Evolutionary conservation across 2,113 vertebrate species (phyloP), one percentile per base, ranked within the genome.

Genomic region (Periophthalmus modestus): DNA sequence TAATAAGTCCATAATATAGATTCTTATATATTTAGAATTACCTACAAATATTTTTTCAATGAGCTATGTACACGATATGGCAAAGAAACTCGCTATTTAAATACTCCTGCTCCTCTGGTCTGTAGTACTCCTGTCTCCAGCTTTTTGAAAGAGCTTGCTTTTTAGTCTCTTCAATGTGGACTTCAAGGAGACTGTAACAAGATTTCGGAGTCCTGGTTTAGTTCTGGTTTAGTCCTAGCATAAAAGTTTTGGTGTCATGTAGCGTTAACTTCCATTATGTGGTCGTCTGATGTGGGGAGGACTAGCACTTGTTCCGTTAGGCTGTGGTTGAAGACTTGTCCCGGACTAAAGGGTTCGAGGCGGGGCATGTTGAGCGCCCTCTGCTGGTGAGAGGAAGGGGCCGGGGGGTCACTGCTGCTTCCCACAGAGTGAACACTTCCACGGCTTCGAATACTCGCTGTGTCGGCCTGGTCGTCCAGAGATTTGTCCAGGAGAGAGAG

Each of bases 271-370:
- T 99, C 97, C 75, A 99, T 93, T 83, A 98, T 95, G 15, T 98
- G 97, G 92, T 98, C 95, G 0, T 99, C 97, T 46, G 93, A 94
- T 92, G 95, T 91, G 75, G 98, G 98, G 79, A 99, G 91, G 84
- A 99, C 98, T 48, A 98, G 92, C 69, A 98, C 92, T 85, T 99
- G 98, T 75, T 69, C 90, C 0, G 94, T 90, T 0, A 85, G 80
- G 84, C 95, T 99, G 87, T 94, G 88, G 91, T 96, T 97, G 93
- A 97, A 97, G 79, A 98, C 95, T 92, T 99, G 97, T 14, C 97
- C 97, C 0, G 95, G 69, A 2, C 94, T 94, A 84, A 99, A 98
- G 2, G 96, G 89, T 68, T 98, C 96, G 18, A 98, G 94, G 0
- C 96, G 95, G 1, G 98, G 98, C 96, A 98, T 96, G 3, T 96